phyloP scores from a whole-genome alignment of 1,140 invertebrate species.

The Drosophila orosa region DNA sequence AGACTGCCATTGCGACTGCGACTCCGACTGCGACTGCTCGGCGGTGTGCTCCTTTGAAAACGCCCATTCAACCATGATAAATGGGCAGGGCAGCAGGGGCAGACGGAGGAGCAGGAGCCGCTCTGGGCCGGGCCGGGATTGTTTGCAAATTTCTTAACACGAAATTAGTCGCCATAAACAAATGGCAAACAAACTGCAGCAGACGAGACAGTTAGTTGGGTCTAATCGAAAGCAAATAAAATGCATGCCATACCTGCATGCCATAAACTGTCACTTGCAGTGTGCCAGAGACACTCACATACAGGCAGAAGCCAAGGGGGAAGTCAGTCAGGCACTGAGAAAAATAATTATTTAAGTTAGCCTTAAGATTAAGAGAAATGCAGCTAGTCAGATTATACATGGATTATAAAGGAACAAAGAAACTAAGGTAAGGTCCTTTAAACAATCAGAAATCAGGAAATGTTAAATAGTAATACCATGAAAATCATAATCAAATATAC shows the following conservation, averaged over 20 bases:
- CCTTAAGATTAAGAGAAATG: no score
- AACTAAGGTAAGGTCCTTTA: no score
- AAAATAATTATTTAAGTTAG: no score
- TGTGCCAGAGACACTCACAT: slow-evolving; percentile 46
- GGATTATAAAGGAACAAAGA: no score
- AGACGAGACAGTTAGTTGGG: slow-evolving; percentile 44
- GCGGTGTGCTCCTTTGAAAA: slow-evolving; percentile 7
- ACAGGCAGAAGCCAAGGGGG: slow-evolving; percentile 1
- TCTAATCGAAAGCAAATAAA: slow-evolving; percentile 82
- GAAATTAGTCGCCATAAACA: slow-evolving; percentile 80
- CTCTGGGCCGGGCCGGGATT: slow-evolving; percentile 38
- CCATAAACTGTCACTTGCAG: slow-evolving; percentile 79
- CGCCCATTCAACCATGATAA: slow-evolving; percentile 41
- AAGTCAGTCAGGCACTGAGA: slow-evolving; percentile 7
- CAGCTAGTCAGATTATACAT: no score
- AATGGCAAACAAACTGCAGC: slow-evolving; percentile 65
- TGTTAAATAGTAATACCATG: no score
- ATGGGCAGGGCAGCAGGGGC: slow-evolving; percentile 9
- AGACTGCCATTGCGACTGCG: slow-evolving; percentile 19
- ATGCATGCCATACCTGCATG: slow-evolving; percentile 81
- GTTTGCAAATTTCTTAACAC: slow-evolving; percentile 81
- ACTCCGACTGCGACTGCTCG: background rate
- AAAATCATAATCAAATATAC: no score
- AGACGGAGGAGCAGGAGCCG: background rate
- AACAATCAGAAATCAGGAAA: no score